Evolutionary conservation across 2,888 invertebrate species (phyloP).

Genomic region (Platypus cylindrus): DNA sequence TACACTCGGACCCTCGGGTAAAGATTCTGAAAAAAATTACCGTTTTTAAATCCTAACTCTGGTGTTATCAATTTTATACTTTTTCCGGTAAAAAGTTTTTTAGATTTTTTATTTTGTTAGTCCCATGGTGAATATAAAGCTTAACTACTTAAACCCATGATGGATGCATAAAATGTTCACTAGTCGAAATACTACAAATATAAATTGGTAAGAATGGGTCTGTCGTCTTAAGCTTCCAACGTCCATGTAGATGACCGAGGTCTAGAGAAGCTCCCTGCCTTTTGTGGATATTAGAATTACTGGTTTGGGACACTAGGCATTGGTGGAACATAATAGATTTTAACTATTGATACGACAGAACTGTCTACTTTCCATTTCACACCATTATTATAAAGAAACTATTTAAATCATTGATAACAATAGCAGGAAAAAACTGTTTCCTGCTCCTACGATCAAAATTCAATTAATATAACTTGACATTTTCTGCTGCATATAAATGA

Average conservation of each 20-base stretch:
- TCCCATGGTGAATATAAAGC: constrained; percentile 8
- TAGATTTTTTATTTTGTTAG: constrained; percentile 7
- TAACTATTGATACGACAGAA: no score
- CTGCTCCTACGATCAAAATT: no score
- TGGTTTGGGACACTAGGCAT: neutral
- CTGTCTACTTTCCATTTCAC: no score
- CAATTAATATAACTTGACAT: no score
- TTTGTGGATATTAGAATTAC: constrained; percentile 15
- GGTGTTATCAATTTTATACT: constrained; percentile 4
- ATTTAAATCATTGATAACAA: no score
- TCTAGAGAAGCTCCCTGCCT: constrained; percentile 12
- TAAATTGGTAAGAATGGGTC: constrained; percentile 22
- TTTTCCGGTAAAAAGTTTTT: constrained; percentile 3
- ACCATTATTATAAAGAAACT: no score
- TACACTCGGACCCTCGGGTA: no score
- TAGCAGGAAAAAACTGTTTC: no score
- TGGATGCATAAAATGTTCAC: constrained; percentile 13
- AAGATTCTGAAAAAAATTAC: constrained; percentile 3
- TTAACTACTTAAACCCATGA: constrained; percentile 9
- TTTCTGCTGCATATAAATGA: no score
- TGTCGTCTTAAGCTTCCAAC: constrained; percentile 17
- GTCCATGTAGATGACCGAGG: constrained; percentile 17
- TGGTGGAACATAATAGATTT: no score
- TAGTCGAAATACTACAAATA: constrained; percentile 11
- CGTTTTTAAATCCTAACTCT: neutral